Conservation (phyloP, 2,113 vertebrate genomes). For the Erpornis zantholeuca region DNA sequence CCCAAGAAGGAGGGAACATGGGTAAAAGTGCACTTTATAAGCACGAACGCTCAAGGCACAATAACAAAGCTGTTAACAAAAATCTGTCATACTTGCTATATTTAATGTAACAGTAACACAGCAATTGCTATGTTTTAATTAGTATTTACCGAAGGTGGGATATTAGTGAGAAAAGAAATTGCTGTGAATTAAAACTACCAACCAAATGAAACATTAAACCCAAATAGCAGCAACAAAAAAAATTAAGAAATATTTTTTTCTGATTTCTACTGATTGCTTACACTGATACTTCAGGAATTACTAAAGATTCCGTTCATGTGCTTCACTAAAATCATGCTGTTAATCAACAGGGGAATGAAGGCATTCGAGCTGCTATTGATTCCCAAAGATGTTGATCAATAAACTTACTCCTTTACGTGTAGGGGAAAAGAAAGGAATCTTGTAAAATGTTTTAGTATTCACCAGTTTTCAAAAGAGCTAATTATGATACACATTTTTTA, state of each 20-base stretch:
- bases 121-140: background rate
- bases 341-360: background rate
- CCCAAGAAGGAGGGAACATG: background rate
- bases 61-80: background rate
- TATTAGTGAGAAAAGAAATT: background rate
- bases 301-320: background rate
- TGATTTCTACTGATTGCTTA: background rate
- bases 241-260: background rate
- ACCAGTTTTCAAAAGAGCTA: background rate
- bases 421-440: background rate
- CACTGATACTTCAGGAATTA: background rate
- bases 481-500: background rate
- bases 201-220: background rate
- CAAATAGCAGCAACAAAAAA: background rate
- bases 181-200: background rate
- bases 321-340: background rate
- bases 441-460: background rate
- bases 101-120: background rate
- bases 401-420: background rate
- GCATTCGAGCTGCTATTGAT: background rate
- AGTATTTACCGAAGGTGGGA: background rate
- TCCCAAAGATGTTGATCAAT: background rate
- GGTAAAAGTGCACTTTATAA: background rate
- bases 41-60: background rate
- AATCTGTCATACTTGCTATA: background rate